These are phyloP conservation scores for Notospermus geniculatus DNA, from an alignment of 1,140 invertebrate species.

Conservation along the genomic window DNA sequence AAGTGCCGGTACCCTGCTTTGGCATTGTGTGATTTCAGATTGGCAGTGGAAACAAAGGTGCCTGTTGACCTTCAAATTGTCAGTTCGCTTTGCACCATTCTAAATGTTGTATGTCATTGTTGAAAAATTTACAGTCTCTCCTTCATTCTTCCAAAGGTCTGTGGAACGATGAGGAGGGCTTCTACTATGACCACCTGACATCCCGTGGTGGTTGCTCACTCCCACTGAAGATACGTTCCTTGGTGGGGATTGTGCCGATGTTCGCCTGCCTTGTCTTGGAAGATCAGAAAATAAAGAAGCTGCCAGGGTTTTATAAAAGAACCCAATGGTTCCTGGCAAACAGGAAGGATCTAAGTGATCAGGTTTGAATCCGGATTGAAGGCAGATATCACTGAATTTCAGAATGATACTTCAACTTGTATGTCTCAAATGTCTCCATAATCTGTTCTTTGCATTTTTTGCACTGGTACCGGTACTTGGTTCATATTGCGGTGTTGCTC, in stretches of 20 bases:
- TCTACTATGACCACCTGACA: slow-evolving; percentile 53
- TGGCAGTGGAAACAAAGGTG: too few relatives aligned
- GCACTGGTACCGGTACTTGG: too few relatives aligned
- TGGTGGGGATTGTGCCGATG: slow-evolving; percentile 56
- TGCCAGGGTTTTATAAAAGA: slow-evolving; percentile 49
- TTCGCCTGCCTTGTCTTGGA: slow-evolving; percentile 52
- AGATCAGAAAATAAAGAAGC: slow-evolving; percentile 36
- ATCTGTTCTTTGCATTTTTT: too few relatives aligned
- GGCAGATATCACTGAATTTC: too few relatives aligned
- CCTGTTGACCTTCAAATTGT: too few relatives aligned
- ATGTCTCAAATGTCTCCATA: too few relatives aligned
- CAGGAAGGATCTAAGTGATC: slow-evolving; percentile 42
- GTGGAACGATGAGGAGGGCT: slow-evolving; percentile 57
- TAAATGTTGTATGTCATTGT: background rate
- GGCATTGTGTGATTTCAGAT: too few relatives aligned
- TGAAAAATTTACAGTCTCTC: too few relatives aligned
- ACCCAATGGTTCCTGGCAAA: slow-evolving; percentile 53
- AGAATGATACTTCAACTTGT: too few relatives aligned
- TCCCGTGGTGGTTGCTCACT: slow-evolving; percentile 26
- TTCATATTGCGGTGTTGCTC: too few relatives aligned
- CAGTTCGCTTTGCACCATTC: too few relatives aligned
- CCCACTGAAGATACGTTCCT: slow-evolving; percentile 51
- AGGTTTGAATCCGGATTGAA: slow-evolving; percentile 14
- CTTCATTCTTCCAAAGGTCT: slow-evolving; percentile 30
- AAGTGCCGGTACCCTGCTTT: too few relatives aligned